Conservation (phyloP, 2,113 vertebrate genomes). For the Lepus europaeus region DNA sequence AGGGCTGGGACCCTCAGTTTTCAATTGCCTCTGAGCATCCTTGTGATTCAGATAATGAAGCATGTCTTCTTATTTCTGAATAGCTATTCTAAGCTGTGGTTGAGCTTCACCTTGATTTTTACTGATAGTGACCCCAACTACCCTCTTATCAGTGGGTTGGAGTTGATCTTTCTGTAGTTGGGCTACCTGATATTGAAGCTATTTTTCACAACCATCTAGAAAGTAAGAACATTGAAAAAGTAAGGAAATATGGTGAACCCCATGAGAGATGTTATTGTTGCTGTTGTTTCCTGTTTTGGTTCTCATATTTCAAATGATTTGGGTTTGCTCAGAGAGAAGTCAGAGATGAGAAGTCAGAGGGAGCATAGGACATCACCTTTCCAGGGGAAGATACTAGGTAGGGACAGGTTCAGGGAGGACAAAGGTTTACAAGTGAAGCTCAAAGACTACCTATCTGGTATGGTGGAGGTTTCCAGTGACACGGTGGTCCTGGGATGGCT, state of each 20-base stretch:
- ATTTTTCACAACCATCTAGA: background rate
- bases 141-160: background rate
- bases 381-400: background rate
- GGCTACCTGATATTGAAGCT: background rate
- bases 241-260: background rate
- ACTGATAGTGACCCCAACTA: background rate
- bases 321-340: background rate
- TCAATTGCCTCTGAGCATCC: no score
- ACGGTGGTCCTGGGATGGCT: background rate
- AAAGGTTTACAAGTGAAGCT: background rate
- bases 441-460: background rate
- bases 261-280: background rate
- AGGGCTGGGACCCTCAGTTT: no score
- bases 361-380: background rate
- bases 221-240: background rate
- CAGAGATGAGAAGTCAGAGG: background rate
- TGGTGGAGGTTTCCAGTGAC: background rate
- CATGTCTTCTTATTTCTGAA: no score
- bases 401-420: no score
- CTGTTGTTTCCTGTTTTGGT: background rate
- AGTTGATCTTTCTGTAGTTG: background rate
- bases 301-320: background rate
- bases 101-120: background rate
- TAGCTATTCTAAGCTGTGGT: background rate
- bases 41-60: no score